phyloP scores from a whole-genome alignment of 2,797 vertebrate species.

The Sebastolobus alascanus region DNA sequence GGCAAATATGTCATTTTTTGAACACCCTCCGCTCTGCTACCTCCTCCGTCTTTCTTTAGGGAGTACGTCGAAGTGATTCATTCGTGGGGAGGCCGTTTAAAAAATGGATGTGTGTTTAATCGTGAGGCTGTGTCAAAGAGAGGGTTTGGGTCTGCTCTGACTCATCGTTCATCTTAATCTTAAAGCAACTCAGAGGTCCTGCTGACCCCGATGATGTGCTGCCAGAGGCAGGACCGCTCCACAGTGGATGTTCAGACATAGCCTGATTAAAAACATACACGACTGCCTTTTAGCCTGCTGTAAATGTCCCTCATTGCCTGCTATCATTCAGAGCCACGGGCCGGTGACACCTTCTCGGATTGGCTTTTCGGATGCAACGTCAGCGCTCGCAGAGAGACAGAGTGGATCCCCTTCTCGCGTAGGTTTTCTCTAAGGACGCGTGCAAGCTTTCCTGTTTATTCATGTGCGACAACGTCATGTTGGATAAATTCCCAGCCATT shows the following conservation, averaged over 20 bases:
- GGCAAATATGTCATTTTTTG: conserved; percentile 50
- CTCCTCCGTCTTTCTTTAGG: conserved; percentile 46
- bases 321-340: conserved; percentile 13
- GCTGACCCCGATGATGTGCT: conserved; percentile 17
- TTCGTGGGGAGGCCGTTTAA: conserved; percentile 50
- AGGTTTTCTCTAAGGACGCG: conserved; percentile 17
- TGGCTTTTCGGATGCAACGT: conserved; percentile 23
- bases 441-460: conserved; percentile 30
- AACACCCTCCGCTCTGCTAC: conserved; percentile 22
- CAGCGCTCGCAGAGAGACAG: conserved; percentile 20
- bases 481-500: conserved; percentile 51
- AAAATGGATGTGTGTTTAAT: conserved; percentile 56
- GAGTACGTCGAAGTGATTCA: conserved; percentile 44
- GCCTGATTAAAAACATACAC: conserved; percentile 51
- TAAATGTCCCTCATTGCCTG: conserved; percentile 31
- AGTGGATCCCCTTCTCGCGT: conserved; percentile 5
- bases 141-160: not conserved
- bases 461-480: conserved; percentile 45
- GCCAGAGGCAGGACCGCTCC: conserved; percentile 7
- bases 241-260: conserved; percentile 17
- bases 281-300: conserved; percentile 23
- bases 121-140: conserved; percentile 31
- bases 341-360: conserved; percentile 6
- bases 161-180: conserved; percentile 28
- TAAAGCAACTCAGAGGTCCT: conserved; percentile 8